A percentile compares a stretch with the other conserved stretches of the same genome.
phyloP scores from a whole-genome alignment of 2,113 vertebrate genomes.

The Neoarius graeffei region DNA sequence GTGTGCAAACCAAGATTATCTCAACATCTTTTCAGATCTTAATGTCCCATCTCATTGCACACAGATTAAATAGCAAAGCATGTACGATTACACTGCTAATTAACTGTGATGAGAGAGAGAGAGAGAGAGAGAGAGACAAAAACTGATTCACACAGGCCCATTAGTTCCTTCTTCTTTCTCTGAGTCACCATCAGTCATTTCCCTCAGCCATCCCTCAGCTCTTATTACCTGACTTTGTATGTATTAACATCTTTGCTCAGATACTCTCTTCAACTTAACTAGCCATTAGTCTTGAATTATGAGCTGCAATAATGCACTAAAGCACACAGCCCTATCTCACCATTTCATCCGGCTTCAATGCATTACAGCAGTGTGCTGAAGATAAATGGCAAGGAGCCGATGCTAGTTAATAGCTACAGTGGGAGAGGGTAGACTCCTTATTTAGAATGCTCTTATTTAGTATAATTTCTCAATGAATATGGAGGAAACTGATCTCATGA shows the following conservation, averaged over 20 bases:
- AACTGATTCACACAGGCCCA: slow-evolving; percentile 1
- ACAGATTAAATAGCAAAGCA: slow-evolving; percentile 41
- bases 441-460: slow-evolving; percentile 11
- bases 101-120: slow-evolving; percentile 17
- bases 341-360: slow-evolving; percentile 43
- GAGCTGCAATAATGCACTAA: slow-evolving; percentile 52
- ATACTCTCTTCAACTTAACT: slow-evolving; percentile 47
- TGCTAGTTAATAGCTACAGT: slow-evolving; percentile 36
- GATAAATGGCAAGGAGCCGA: slow-evolving; percentile 45
- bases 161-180: slow-evolving; percentile 29
- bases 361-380: slow-evolving; percentile 49
- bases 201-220: slow-evolving; percentile 42
- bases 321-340: slow-evolving; percentile 45
- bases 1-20: slow-evolving; percentile 29
- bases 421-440: not conserved
- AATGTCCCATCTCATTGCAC: slow-evolving; percentile 43
- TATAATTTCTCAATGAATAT: not conserved
- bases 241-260: slow-evolving; percentile 42
- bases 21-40: slow-evolving; percentile 24
- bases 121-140: slow-evolving; percentile 24
- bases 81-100: slow-evolving; percentile 51
- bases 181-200: slow-evolving; percentile 45
- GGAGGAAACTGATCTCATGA: not conserved
- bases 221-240: slow-evolving; percentile 52
- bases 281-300: slow-evolving; percentile 58